Base-by-base conservation (phyloP, 2,888 invertebrate species). In the Eupithecia abbreviata region DNA sequence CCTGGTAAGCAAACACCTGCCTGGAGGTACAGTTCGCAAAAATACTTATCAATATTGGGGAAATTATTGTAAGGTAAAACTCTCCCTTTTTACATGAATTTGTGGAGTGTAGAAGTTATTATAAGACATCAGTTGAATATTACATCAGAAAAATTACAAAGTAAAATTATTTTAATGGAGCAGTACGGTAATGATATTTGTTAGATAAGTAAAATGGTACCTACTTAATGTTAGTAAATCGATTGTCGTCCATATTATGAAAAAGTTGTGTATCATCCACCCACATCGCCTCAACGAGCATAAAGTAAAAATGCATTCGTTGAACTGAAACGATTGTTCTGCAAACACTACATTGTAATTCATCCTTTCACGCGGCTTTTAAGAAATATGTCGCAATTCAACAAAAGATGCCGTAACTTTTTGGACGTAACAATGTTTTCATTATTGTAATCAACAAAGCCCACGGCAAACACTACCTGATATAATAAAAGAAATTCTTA, bases 311-410 rank as follows among this genome's bases (percentile, higher is more conserved):
- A 62, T 30, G 7, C 42, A 66, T 41, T 42, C 7, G 2, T 12
- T 13, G 4, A 65, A 15, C 42, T 42, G 6, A 42, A 66, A 66
- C 42, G 66, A 42, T 66, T 42, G 42, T 66, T 42, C 30, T 76
- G 69, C 72, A 10, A 72, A 72, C 71, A 30, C 74, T 76, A 75
- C 75, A 47, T 74, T 65, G 71, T 78, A 73, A 74, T 74, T 76
- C 76, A 78, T 76, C 74, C 70, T 78, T 72, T 72, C 69, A 70
- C 72, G 72, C 45, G 43, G 72, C 49, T 62, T 51, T 62, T 10
- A 62, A 66, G 66, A 55, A 70, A 74, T 43, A 77, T 76, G 72
- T 78, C 76, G 78, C 78, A 78, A 78, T 76, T 55, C 73, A 68
- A 76, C 76, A 76, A 78, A 71, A 66, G 76, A 51, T 15, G 55